Evolutionary conservation across 2,888 invertebrate genomes (phyloP).

Genomic region (Acleris sparsana): DNA sequence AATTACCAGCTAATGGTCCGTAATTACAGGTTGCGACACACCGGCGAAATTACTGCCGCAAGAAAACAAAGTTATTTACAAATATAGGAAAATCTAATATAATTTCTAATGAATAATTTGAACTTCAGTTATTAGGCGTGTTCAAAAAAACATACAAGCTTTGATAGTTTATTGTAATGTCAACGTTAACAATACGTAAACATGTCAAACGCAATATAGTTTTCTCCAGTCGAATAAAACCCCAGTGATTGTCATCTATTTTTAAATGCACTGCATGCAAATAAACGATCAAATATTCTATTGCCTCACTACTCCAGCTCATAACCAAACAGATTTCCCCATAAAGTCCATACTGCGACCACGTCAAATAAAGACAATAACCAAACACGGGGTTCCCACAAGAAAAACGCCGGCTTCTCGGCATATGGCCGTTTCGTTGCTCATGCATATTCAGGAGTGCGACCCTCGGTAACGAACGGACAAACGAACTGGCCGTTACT

Average conservation of each 20-base stretch:
- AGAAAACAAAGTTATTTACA: slow-evolving; percentile 5
- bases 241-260: too few relatives aligned
- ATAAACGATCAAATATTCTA: too few relatives aligned
- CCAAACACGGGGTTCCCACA: slow-evolving; percentile 31
- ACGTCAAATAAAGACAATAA: neutral
- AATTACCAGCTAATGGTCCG: neutral
- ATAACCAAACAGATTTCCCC: too few relatives aligned
- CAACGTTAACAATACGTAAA: too few relatives aligned
- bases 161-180: too few relatives aligned
- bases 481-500: slow-evolving; percentile 38
- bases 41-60: neutral
- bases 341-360: neutral
- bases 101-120: neutral
- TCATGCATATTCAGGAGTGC: slow-evolving; percentile 59
- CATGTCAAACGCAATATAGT: too few relatives aligned
- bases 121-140: too few relatives aligned
- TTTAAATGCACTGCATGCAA: too few relatives aligned
- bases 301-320: too few relatives aligned
- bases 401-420: slow-evolving; percentile 39
- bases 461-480: slow-evolving; percentile 43
- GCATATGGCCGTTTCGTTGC: slow-evolving; percentile 58
- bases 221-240: too few relatives aligned
- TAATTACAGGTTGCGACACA: slow-evolving; percentile 2
- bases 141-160: too few relatives aligned
- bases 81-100: neutral